Conservation (phyloP, 1,140 invertebrate species). For the Ceratina calcarata region DNA sequence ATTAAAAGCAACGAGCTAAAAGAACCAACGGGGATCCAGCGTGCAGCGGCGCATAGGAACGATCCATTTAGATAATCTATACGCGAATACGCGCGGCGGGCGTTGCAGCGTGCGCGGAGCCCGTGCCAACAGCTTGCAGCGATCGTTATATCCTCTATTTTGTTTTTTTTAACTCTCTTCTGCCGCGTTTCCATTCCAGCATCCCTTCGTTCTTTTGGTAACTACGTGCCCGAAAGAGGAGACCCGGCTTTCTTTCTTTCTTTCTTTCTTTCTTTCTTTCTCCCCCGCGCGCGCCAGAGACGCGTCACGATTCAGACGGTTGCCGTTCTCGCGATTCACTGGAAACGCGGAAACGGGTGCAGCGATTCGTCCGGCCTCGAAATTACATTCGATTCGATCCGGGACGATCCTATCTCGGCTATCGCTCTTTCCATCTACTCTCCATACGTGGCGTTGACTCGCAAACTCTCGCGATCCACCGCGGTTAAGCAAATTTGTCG, state of each 20-base stretch:
- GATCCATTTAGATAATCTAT: constrained; percentile 52
- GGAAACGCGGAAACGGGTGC: too few species aligned
- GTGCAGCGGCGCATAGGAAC: constrained; percentile 11
- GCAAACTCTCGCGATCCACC: constrained; percentile 46
- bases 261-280: too few species aligned
- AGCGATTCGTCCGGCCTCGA: too few species aligned
- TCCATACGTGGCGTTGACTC: background rate
- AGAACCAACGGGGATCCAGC: constrained; percentile 2
- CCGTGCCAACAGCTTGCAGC: constrained; percentile 44
- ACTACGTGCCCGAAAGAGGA: constrained; percentile 22
- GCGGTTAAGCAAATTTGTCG: constrained; percentile 56
- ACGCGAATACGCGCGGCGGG: constrained; percentile 12
- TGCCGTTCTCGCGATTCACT: too few species aligned
- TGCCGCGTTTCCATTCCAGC: background rate
- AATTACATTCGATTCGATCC: too few species aligned
- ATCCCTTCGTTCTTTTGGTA: background rate
- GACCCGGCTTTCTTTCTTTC: too few species aligned
- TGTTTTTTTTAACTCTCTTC: background rate
- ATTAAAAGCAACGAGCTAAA: constrained; percentile 43
- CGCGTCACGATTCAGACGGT: constrained; percentile 5
- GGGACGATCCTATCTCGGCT: too few species aligned
- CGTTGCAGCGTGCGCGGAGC: constrained; percentile 6
- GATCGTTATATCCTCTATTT: constrained; percentile 10
- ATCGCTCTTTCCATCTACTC: background rate
- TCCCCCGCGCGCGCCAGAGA: constrained; percentile 6